Conservation (phyloP, 2,888 invertebrate species). For the Holacanthella duospinosa region DNA sequence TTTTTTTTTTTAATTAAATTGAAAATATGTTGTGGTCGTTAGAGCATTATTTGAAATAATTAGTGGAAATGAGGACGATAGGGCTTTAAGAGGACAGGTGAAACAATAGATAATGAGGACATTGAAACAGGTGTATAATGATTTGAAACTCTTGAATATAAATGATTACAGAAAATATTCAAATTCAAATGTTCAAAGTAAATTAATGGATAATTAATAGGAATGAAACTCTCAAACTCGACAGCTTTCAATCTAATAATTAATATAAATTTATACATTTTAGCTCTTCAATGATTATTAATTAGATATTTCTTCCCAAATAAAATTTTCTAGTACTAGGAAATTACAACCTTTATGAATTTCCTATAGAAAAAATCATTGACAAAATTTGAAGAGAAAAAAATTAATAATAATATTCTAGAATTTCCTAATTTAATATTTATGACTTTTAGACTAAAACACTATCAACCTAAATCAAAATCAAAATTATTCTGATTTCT, state of each 20-base stretch:
- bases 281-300: too few species aligned
- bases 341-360: too few species aligned
- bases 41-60: not conserved
- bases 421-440: too few species aligned
- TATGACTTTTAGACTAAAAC: too few species aligned
- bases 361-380: too few species aligned
- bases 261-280: not conserved
- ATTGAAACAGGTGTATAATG: not conserved
- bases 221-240: not conserved
- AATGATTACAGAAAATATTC: not conserved
- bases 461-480: not conserved
- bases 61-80: not conserved
- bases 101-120: slow-evolving; percentile 3
- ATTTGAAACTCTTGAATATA: not conserved
- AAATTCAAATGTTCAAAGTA: not conserved
- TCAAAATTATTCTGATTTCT: not conserved
- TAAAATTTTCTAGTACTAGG: too few species aligned
- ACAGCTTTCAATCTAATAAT: not conserved
- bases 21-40: too few species aligned
- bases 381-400: too few species aligned
- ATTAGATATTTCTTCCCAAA: too few species aligned
- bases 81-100: not conserved
- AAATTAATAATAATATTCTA: too few species aligned
- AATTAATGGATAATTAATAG: not conserved
- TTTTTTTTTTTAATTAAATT: too few species aligned